These are phyloP conservation scores for Heterochromis multidens DNA, from an alignment of 2,113 vertebrate species.

Conservation along the genomic window DNA sequence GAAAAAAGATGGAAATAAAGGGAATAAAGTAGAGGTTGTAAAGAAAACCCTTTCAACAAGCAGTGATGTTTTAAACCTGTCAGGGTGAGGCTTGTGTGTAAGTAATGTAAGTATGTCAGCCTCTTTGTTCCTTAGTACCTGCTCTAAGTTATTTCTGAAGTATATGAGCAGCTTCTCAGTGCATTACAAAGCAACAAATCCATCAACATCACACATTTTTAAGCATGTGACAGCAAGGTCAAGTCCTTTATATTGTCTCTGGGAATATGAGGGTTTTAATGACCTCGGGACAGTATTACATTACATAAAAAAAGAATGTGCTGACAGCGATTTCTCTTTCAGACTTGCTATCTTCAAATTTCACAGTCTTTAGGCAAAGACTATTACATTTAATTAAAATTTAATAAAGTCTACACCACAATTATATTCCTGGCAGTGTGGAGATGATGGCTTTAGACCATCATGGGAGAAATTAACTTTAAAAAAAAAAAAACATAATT, in stretches of 20 bases:
- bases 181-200: background rate
- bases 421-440: background rate
- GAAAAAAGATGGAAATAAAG: conserved; percentile 37
- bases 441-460: background rate
- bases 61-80: conserved; percentile 32
- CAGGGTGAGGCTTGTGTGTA: background rate
- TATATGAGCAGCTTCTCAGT: background rate
- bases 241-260: background rate
- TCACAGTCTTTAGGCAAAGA: conserved; percentile 17
- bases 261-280: background rate
- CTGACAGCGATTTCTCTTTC: background rate
- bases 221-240: background rate
- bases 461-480: background rate
- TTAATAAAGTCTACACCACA: conserved; percentile 13
- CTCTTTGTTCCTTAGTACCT: background rate
- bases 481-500: background rate
- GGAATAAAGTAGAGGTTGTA: conserved; percentile 14
- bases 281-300: background rate
- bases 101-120: conserved; percentile 7
- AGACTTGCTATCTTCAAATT: background rate
- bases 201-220: background rate
- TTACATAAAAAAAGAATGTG: background rate
- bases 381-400: conserved; percentile 12
- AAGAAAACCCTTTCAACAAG: conserved; percentile 34
- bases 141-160: background rate